A percentile compares a stretch with the other conserved stretches of the same genome.
Conservation (phyloP, 2,113 vertebrate genomes). For the Aphyosemion australe region DNA sequence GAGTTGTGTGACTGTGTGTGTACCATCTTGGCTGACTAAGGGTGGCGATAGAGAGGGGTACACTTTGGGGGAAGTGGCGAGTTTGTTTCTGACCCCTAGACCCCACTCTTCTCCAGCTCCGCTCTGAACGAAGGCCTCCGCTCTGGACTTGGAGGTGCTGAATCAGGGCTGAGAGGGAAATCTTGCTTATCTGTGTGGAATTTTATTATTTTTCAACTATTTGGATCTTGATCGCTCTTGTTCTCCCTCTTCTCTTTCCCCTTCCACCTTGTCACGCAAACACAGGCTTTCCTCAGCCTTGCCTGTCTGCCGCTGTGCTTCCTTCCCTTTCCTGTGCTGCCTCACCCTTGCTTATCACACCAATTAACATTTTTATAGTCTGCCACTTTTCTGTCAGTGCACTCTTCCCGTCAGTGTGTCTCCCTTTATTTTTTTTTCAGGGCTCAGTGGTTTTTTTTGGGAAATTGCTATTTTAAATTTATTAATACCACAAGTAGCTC, state of each 20-base stretch:
- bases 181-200: conserved; percentile 74
- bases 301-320: conserved; percentile 59
- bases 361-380: conserved; percentile 72
- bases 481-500: background rate
- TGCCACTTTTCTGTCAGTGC: conserved; percentile 44
- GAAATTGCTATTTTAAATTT: background rate
- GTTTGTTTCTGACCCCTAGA: conserved; percentile 5
- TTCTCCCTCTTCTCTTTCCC: conserved; percentile 57
- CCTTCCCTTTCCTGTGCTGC: conserved; percentile 66
- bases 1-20: conserved; percentile 38
- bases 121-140: conserved; percentile 10
- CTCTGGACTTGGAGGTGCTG: conserved; percentile 55
- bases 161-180: conserved; percentile 63
- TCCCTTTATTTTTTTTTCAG: conserved; percentile 30
- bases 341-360: conserved; percentile 75
- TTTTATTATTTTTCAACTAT: conserved; percentile 72
- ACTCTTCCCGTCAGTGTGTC: conserved; percentile 21
- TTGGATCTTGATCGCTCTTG: conserved; percentile 56
- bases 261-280: conserved; percentile 74
- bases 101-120: conserved; percentile 5
- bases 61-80: conserved; percentile 7
- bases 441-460: conserved; percentile 3
- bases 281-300: conserved; percentile 55
- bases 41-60: conserved; percentile 20
- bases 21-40: conserved; percentile 20